Conservation (phyloP, 2,888 invertebrate genomes). For the Ectobius pallidus region DNA sequence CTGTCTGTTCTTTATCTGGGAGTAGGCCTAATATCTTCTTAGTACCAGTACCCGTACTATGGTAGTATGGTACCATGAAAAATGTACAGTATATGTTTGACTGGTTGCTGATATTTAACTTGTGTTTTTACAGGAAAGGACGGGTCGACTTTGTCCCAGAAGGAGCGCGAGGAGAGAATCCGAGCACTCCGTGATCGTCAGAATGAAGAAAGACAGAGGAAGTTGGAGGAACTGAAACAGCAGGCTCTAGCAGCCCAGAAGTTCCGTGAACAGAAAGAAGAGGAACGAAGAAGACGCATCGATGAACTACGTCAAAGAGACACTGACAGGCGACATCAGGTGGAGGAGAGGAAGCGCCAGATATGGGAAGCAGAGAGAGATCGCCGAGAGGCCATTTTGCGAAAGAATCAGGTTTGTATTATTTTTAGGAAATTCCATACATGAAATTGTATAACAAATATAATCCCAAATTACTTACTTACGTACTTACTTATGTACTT, state of each 20-base stretch:
- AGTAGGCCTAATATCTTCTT: too few species aligned
- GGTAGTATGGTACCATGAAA: too few species aligned
- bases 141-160: slow-evolving; percentile 40
- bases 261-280: slow-evolving; percentile 87
- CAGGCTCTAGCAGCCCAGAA: slow-evolving; percentile 88
- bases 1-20: too few species aligned
- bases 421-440: too few species aligned
- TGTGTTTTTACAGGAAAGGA: slow-evolving; percentile 42
- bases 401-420: slow-evolving; percentile 69
- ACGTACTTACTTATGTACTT: not conserved
- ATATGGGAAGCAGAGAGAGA: slow-evolving; percentile 90
- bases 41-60: too few species aligned
- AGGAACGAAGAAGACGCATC: slow-evolving; percentile 79
- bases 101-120: too few species aligned
- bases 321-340: slow-evolving; percentile 69
- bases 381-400: slow-evolving; percentile 82
- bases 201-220: slow-evolving; percentile 86
- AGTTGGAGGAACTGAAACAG: slow-evolving; percentile 86
- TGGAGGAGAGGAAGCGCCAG: slow-evolving; percentile 87
- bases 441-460: not conserved
- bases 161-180: slow-evolving; percentile 53
- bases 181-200: slow-evolving; percentile 75
- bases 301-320: slow-evolving; percentile 83
- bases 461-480: not conserved
- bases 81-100: too few species aligned